Evolutionary conservation across 2,797 vertebrate genomes (phyloP), one percentile per base, ranked within the genome.

Genomic region (Acanthis flammea): DNA sequence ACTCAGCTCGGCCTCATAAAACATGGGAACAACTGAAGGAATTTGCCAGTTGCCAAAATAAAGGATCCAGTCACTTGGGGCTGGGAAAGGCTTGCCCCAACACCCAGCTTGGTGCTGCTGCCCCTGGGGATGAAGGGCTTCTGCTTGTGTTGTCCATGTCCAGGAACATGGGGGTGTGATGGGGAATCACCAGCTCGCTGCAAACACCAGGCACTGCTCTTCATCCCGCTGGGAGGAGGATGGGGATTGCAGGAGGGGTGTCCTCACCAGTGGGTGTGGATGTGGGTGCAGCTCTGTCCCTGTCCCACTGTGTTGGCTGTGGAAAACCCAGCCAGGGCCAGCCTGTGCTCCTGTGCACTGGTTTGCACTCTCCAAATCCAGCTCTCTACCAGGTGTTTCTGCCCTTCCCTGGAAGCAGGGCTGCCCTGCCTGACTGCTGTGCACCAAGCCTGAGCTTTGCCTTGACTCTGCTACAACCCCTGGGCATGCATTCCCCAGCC

Each of bases 101-200:
- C 2, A 3, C 19, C 44, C 94, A 62, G 18, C 30, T 58, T 47
- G 5, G 3, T 15, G 71, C 57, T 95, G 68, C 44, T 51, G 41
- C 31, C 27, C 23, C 9, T 0, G 0, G n/a, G 24, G 12, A 8
- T 33, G 79, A 66, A 74, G 24, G 22, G 58, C 5, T 51, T 87
- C 33, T 27, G 9, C 6, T 4, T 2, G 0, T 24, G 61, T 14
- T 70, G 60, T 27, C 65, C 0, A 0, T 62, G 73, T 17, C 14
- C 3, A 1, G 60, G 65, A 37, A 9, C 0, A 0, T 0, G 4
- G 33, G 73, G 31, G 4, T 53, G 57, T 39, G 41, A 24, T 14
- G 10, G 42, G 47, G 42, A 65, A 19, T 14, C 0, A 0, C 10
- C 3, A 1, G 58, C 47, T 72, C 0, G 0, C 33, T 68, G 42